These are phyloP conservation scores for Xenopus laevis DNA, from an alignment of 2,113 vertebrate species.

Conservation along the genomic window DNA sequence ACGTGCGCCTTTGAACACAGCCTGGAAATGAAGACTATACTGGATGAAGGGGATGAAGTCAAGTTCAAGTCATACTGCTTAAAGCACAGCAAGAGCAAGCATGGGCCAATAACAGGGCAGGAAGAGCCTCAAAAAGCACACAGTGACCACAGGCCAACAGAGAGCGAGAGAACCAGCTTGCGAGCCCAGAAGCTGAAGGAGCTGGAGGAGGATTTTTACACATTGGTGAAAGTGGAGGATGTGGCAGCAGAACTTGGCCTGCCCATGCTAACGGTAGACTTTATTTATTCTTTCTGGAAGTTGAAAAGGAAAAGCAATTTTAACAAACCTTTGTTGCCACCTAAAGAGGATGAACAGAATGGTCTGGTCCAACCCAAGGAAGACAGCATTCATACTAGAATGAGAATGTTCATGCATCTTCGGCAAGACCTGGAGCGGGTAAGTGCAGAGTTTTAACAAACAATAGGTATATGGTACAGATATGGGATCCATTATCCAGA, in stretches of 20 bases:
- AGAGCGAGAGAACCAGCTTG: slow-evolving; percentile 79
- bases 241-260: slow-evolving; percentile 78
- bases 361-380: slow-evolving; percentile 85
- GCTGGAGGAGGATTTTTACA: slow-evolving; percentile 91
- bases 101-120: slow-evolving; percentile 43
- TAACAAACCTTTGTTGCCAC: slow-evolving; percentile 90
- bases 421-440: slow-evolving; percentile 96
- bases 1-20: slow-evolving; percentile 98
- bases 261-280: slow-evolving; percentile 74
- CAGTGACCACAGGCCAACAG: slow-evolving; percentile 73
- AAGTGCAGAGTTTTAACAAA: slow-evolving; percentile 48
- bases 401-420: slow-evolving; percentile 98
- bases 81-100: slow-evolving; percentile 91
- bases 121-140: slow-evolving; percentile 69
- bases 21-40: slow-evolving; percentile 96
- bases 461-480: background rate
- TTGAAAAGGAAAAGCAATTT: slow-evolving; percentile 92
- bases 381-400: slow-evolving; percentile 92
- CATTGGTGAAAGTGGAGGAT: slow-evolving; percentile 77
- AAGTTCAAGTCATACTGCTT: slow-evolving; percentile 96
- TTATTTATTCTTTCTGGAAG: slow-evolving; percentile 98
- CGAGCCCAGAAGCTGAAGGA: slow-evolving; percentile 90
- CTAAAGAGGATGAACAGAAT: slow-evolving; percentile 88
- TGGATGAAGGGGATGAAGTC: slow-evolving; percentile 93
- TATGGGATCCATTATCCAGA: too few species aligned